These are phyloP conservation scores for Eulemur mongoz DNA, from an alignment of 2,797 vertebrate genomes.

Conservation along the genomic window DNA sequence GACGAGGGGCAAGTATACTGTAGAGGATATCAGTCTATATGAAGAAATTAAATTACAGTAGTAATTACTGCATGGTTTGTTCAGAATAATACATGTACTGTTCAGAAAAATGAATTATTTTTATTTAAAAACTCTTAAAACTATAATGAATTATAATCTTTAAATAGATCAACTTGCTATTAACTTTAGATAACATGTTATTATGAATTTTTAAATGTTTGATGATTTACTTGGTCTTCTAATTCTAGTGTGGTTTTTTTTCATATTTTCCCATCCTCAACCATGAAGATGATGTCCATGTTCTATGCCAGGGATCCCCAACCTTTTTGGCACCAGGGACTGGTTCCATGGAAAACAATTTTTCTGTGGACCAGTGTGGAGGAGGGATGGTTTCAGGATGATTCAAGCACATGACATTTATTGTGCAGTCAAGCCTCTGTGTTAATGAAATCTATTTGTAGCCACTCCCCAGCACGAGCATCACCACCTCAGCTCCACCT, in stretches of 20 bases:
- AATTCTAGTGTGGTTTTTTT: background rate
- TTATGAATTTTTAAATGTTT: background rate
- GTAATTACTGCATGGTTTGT: constrained; percentile 68
- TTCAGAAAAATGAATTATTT: constrained; percentile 56
- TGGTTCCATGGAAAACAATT: no score
- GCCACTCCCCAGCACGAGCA: no score
- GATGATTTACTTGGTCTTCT: background rate
- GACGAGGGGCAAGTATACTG: constrained; percentile 61
- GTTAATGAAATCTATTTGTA: no score
- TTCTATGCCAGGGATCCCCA: background rate
- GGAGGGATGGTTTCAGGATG: background rate
- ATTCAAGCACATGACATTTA: background rate
- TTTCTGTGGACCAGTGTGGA: no score
- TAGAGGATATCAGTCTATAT: constrained; percentile 64
- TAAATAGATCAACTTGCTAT: constrained; percentile 54
- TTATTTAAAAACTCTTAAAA: constrained; percentile 60
- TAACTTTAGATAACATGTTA: constrained; percentile 52
- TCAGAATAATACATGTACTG: constrained; percentile 40
- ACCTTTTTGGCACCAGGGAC: no score
- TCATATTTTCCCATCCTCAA: background rate
- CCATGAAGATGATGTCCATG: background rate
- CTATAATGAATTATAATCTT: constrained; percentile 60
- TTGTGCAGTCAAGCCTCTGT: background rate
- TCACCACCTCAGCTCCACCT: no score
- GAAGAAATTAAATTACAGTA: constrained; percentile 62